Base-by-base conservation (phyloP, 2,888 invertebrate genomes). In the Trissolcus japonicus region DNA sequence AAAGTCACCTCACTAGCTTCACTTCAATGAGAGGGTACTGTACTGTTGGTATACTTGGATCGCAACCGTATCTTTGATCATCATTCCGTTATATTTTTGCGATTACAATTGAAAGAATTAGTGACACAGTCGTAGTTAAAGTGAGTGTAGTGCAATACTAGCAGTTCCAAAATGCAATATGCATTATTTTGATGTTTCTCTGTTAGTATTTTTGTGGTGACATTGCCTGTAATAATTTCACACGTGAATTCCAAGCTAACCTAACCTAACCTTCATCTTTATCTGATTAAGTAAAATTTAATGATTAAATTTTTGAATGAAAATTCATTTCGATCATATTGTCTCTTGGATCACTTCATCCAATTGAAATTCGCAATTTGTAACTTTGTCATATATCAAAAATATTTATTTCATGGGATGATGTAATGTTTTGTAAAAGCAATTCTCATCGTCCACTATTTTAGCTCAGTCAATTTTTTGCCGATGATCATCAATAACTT, bases 171-270 rank as follows among this genome's bases (percentile, higher is more conserved):
- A 40, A 73, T 73, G 73, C 73, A 73, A 66, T 65, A 88, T 88
- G 88, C 83, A 85, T 83, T 88, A 87, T 83, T 85, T 88, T 83
- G 88, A 87, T 78, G 83, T 86, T 81, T 84, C 85, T 78, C 83
- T 88, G 88, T 88, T 88, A 88, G 88, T 88, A 88, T 81, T 81
- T 80, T 71, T 69, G 73, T 21, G 51, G 50, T 79, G 74, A 78
- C 79, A 69, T 72, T 73, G 16, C 17, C 19, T 40, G 43, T 57
- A 50, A 19, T 51, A 63, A 61, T 72, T 60, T 68, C n/a, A 41
- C 56, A 51, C 40, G 48, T 60, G 54, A 68, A 57, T 50, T 76
- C 41, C 14, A 53, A 46, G 17, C 25, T 72, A 69, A 62, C 43
- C 50, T 78, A 81, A 79, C 72, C 57, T 80, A 80, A 79, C 75